Evolutionary conservation across 2,113 vertebrate species (phyloP), one percentile per base, ranked within the genome.

Genomic region (Lipophrys pholis): DNA sequence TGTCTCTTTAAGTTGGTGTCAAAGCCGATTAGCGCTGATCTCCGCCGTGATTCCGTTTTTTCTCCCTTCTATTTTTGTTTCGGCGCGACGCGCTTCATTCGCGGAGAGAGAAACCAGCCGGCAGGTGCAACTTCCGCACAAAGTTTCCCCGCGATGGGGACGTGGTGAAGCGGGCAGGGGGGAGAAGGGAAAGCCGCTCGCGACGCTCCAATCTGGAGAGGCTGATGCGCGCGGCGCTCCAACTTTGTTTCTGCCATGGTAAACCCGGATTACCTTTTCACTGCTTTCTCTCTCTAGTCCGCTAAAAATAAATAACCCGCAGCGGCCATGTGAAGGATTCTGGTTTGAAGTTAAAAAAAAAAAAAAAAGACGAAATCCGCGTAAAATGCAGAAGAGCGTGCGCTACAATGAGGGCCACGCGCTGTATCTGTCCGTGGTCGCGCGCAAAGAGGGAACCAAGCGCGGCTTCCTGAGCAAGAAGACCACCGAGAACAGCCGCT

Each of bases 381-480:
- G 41, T 80, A 93, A 89, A 59, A 99, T 99, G 97, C 97, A 99
- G 96, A 97, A 98, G 80, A 96, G 95, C 83, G 95, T 99, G 89
- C 95, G 97, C 9, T 97, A 95, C 87, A 99, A 99, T 74, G 97
- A 99, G 93, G 96, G 96, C 48, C 97, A 99, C 91, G 96, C 96
- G 68, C 90, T 97, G 70, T 92, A 95, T 90, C 94, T 98, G 87
- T 95, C 96, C 15, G 84, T 93, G 79, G 88, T 95, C 14, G 97
- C 97, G 85, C 96, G 96, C 49, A 97, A 96, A 88, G 96, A 98
- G 59, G 96, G 96, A 75, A 92, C 94, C 69, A 97, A 95, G 85
- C 95, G 96, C 66, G 96, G 97, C 76, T 92, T 90, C 86, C 89
- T 98, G 84, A 94, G 95, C 92, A 99, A 97, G 93, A 97, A 95